These are phyloP conservation scores for Melipona quadrifasciata DNA, from an alignment of 1,140 invertebrate species.

Conservation along the genomic window DNA sequence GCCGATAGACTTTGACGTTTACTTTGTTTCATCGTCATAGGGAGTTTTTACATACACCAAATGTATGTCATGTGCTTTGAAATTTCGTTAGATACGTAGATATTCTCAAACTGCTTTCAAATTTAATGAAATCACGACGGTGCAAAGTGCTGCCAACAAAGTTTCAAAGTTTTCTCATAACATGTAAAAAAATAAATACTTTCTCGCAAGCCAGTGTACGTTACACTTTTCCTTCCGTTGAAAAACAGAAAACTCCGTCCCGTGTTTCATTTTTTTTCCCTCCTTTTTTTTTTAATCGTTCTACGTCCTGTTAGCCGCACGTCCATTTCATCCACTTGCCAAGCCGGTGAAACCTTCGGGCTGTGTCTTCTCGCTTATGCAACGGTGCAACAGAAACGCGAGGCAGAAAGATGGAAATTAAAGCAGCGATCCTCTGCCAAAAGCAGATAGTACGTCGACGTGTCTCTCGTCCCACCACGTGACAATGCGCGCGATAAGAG, in stretches of 20 bases:
- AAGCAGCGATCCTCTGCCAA: constrained; percentile 14
- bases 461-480: neutral
- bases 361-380: neutral
- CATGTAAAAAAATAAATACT: neutral
- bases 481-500: constrained; percentile 32
- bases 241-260: neutral
- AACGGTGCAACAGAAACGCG: neutral
- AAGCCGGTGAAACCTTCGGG: constrained; percentile 6
- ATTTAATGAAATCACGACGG: too few species aligned
- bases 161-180: too few species aligned
- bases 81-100: too few species aligned
- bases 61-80: too few species aligned
- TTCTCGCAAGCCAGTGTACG: neutral
- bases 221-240: neutral
- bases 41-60: too few species aligned
- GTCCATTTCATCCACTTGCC: neutral
- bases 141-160: too few species aligned
- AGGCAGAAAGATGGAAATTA: constrained; percentile 38
- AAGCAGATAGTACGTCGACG: constrained; percentile 15
- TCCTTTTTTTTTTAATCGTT: neutral
- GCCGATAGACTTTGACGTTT: too few species aligned
- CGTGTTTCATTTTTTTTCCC: neutral
- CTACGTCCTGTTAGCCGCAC: neutral
- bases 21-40: too few species aligned
- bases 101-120: too few species aligned